These are phyloP conservation scores for Centroberyx gerrardi DNA, from an alignment of 2,797 vertebrate species.

Conservation along the genomic window DNA sequence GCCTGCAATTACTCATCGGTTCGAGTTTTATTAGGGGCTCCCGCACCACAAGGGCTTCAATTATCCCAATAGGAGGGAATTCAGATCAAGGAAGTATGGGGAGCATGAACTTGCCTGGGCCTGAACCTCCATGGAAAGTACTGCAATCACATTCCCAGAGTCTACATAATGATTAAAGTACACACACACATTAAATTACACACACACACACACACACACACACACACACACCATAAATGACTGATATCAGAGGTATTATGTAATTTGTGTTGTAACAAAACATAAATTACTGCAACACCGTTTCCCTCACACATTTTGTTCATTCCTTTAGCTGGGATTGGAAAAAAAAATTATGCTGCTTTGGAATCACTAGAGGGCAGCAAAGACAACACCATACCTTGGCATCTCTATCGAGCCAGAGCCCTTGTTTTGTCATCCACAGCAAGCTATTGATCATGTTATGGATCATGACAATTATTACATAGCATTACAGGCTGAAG, in stretches of 20 bases:
- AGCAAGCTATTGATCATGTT: slow-evolving; percentile 13
- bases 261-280: not conserved
- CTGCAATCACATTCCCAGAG: not conserved
- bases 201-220: too few species aligned
- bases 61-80: slow-evolving; percentile 20
- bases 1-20: slow-evolving; percentile 44
- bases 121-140: not conserved
- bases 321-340: not conserved
- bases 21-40: slow-evolving; percentile 5
- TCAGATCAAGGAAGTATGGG: not conserved
- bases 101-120: not conserved
- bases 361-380: slow-evolving; percentile 75
- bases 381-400: slow-evolving; percentile 56
- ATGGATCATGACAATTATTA: slow-evolving; percentile 9
- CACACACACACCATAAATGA: not conserved
- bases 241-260: not conserved
- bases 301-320: not conserved
- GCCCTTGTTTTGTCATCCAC: slow-evolving; percentile 6
- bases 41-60: slow-evolving; percentile 11
- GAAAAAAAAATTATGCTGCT: not conserved
- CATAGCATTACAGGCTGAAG: not conserved
- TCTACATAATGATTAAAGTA: not conserved
- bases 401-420: not conserved
- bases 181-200: not conserved
- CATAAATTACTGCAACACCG: not conserved